A percentile compares a stretch with the other conserved stretches of the same genome.
These are phyloP conservation scores for Rhagium mordax DNA, from an alignment of 2,888 invertebrate genomes.

Conservation along the genomic window DNA sequence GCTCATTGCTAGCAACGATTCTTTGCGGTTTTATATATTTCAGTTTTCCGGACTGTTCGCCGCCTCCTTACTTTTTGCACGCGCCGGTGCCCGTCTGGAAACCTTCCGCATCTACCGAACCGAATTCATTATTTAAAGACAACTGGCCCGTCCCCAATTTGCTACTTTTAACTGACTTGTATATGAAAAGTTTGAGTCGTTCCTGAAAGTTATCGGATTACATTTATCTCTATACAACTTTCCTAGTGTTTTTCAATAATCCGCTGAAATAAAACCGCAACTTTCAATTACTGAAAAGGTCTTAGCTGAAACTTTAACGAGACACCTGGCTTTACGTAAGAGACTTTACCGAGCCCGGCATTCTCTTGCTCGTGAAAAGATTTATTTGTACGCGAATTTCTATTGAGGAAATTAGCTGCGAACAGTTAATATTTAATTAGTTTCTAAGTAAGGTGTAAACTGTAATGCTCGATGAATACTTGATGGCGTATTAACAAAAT, in stretches of 20 bases:
- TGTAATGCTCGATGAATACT: background rate
- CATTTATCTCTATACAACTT: slow-evolving; percentile 44
- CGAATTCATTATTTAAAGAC: background rate
- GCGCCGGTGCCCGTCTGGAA: background rate
- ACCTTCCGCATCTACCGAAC: background rate
- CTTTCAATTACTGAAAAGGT: slow-evolving; percentile 60
- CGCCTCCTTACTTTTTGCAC: too few relatives aligned
- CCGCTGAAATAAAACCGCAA: slow-evolving; percentile 58
- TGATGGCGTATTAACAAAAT: too few relatives aligned
- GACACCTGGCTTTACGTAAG: slow-evolving; percentile 45
- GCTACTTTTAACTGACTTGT: background rate
- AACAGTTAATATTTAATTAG: background rate
- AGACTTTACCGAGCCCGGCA: slow-evolving; percentile 32
- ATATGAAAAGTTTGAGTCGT: slow-evolving; percentile 17
- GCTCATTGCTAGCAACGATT: too few relatives aligned
- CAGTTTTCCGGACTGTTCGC: too few relatives aligned
- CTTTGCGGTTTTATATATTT: too few relatives aligned
- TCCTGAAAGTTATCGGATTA: slow-evolving; percentile 39
- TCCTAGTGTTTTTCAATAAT: slow-evolving; percentile 58
- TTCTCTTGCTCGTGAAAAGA: slow-evolving; percentile 13
- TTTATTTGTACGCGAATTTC: slow-evolving; percentile 15
- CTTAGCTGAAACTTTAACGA: slow-evolving; percentile 53
- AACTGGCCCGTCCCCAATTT: background rate
- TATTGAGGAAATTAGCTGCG: slow-evolving; percentile 4
- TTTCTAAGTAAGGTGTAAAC: background rate